Conservation (phyloP, 2,113 vertebrate genomes). For the Alces alces region DNA sequence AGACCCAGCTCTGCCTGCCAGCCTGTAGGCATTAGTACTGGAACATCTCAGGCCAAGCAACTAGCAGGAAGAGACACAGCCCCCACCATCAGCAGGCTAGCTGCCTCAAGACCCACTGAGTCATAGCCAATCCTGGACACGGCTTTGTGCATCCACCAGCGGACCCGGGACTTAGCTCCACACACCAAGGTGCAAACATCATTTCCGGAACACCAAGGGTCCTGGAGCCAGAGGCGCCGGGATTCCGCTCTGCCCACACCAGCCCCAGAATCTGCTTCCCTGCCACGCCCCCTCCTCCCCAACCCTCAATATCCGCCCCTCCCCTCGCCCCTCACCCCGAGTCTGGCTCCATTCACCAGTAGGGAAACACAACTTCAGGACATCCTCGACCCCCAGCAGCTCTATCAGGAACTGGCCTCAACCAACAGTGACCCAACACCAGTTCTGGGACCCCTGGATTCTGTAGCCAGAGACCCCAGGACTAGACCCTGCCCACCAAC, state of each 20-base stretch:
- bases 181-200: neutral
- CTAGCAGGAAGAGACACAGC: neutral
- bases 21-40: neutral
- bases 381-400: neutral
- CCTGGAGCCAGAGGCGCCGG: neutral
- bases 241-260: neutral
- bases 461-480: neutral
- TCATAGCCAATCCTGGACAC: neutral
- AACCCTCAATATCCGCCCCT: neutral
- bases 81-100: neutral
- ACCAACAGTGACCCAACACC: neutral
- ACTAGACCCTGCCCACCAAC: neutral
- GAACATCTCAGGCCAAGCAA: neutral
- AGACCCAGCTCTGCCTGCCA: neutral
- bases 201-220: neutral
- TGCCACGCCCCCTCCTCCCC: neutral
- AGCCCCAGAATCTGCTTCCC: neutral
- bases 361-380: neutral
- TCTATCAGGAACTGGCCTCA: neutral
- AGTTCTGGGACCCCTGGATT: neutral
- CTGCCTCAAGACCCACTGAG: neutral
- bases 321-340: fast-evolving
- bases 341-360: neutral
- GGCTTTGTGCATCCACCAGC: neutral
- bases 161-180: neutral